Evolutionary conservation across 2,113 vertebrate genomes (phyloP).

Genomic region (Perognathus longimembris): DNA sequence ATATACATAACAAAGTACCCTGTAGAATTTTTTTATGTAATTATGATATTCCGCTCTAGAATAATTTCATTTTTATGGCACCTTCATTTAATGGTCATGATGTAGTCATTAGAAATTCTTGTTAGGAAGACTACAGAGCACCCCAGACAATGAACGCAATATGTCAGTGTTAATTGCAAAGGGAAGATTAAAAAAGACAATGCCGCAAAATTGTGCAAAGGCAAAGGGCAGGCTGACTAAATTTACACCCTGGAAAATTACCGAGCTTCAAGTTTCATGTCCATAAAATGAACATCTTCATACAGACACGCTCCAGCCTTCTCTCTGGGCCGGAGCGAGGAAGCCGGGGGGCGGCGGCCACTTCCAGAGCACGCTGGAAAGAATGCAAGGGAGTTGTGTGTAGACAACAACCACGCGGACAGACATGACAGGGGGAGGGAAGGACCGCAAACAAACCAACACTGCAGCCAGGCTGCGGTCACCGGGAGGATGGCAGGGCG

Average conservation of each 20-base stretch:
- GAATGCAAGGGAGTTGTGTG: neutral
- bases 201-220: neutral
- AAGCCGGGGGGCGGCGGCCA: neutral
- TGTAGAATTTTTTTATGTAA: conserved; percentile 28
- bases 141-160: neutral
- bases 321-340: conserved; percentile 20
- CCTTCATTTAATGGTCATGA: conserved; percentile 10
- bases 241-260: conserved; percentile 30
- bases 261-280: neutral
- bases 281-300: neutral
- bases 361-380: neutral
- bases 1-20: conserved; percentile 28
- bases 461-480: no score
- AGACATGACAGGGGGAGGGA: neutral
- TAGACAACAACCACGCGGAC: neutral
- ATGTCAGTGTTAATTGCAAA: conserved; percentile 27
- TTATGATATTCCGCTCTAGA: conserved; percentile 28
- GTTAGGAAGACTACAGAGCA: conserved; percentile 14
- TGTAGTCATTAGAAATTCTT: conserved; percentile 44
- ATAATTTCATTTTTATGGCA: conserved; percentile 49
- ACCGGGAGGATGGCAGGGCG: no score
- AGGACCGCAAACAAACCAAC: no score
- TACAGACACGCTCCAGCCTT: neutral
- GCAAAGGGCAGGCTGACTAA: conserved; percentile 34
- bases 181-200: conserved; percentile 28